These are phyloP conservation scores for Phalacrocorax brasilianus DNA, from an alignment of 2,113 vertebrate genomes.

Conservation along the genomic window DNA sequence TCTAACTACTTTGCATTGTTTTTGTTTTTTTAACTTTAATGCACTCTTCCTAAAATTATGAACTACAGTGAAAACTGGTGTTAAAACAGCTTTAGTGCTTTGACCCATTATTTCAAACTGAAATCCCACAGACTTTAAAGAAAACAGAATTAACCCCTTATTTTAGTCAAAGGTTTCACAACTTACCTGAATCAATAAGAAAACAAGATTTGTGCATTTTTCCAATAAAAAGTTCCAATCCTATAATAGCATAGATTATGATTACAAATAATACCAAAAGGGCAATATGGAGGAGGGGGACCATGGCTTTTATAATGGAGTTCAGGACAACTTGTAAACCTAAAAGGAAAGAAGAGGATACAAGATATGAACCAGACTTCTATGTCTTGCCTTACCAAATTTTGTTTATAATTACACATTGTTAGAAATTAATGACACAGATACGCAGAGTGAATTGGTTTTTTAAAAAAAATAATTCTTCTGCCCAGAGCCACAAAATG, in stretches of 20 bases:
- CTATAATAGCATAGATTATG: conserved; percentile 99
- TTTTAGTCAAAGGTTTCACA: background rate
- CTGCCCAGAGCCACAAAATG: background rate
- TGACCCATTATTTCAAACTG: background rate
- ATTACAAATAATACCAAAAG: conserved; percentile 99
- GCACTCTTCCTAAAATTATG: background rate
- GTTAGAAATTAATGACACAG: background rate
- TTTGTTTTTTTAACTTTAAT: background rate
- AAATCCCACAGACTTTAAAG: background rate
- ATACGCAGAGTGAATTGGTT: background rate
- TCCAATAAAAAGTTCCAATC: conserved; percentile 99
- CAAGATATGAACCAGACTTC: background rate
- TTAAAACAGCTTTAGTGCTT: background rate
- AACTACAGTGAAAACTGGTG: background rate
- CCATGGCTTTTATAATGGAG: conserved; percentile 99
- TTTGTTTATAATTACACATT: background rate
- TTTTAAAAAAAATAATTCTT: background rate
- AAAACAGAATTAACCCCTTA: background rate
- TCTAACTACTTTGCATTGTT: background rate
- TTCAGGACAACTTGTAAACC: conserved; percentile 99
- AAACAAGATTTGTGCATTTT: conserved; percentile 99
- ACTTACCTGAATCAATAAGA: conserved; percentile 85
- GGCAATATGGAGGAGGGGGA: conserved; percentile 98
- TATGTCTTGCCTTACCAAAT: background rate
- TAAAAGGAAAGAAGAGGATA: conserved; percentile 60